Percentiles rank a stretch among this genome's conserved stretches.
phyloP scores from a whole-genome alignment of 2,113 vertebrate genomes.

The Pelecanoides urinatrix region DNA sequence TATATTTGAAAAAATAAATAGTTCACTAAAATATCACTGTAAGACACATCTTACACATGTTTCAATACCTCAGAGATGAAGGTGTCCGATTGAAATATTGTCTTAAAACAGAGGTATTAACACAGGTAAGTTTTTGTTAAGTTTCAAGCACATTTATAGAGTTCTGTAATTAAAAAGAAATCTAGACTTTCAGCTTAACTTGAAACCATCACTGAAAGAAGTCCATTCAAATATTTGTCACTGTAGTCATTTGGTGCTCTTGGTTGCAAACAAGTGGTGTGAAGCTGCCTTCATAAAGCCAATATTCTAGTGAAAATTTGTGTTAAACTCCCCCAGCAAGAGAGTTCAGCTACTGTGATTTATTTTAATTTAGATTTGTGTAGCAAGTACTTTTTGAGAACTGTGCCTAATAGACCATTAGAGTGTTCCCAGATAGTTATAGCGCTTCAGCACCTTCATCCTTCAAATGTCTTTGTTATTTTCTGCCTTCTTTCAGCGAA shows the following conservation, averaged over 20 bases:
- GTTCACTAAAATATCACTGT: neutral
- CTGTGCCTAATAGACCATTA: constrained; percentile 54
- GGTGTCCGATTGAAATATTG: neutral
- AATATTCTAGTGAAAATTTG: constrained; percentile 15
- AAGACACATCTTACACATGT: neutral
- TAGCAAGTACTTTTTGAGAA: constrained; percentile 40
- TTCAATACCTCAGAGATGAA: neutral
- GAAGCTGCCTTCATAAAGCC: neutral
- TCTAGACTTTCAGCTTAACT: neutral
- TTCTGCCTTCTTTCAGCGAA: neutral
- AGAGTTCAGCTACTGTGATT: constrained; percentile 37
- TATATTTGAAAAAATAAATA: neutral
- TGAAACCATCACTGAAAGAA: neutral
- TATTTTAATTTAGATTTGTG: constrained; percentile 53
- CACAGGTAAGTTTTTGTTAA: neutral
- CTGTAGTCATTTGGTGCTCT: neutral
- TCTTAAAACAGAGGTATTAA: neutral
- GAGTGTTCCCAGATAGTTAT: constrained; percentile 47
- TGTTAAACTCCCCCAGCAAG: constrained; percentile 35
- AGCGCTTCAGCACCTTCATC: constrained; percentile 61
- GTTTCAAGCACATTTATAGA: neutral
- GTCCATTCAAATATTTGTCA: neutral
- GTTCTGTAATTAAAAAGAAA: neutral
- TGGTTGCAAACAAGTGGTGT: neutral
- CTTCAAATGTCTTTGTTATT: constrained; percentile 57